These are phyloP conservation scores for Seriola quinqueradiata DNA, from an alignment of 2,113 vertebrate genomes.

Conservation along the genomic window DNA sequence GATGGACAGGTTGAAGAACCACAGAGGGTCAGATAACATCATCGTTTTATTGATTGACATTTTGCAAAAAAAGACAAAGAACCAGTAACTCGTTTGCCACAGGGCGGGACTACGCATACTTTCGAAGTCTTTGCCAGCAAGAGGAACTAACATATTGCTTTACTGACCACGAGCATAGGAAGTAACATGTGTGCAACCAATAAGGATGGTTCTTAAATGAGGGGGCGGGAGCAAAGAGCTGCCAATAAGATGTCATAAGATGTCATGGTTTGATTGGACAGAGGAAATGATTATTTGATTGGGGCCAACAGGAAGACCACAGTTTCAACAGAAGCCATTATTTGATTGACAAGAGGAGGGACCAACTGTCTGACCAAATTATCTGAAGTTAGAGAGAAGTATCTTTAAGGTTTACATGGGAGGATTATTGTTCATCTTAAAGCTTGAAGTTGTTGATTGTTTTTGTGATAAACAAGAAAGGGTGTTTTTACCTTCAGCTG, in stretches of 20 bases:
- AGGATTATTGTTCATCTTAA: constrained; percentile 42
- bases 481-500: constrained; percentile 51
- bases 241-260: constrained; percentile 9
- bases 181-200: constrained; percentile 9
- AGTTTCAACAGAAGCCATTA: constrained; percentile 16
- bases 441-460: constrained; percentile 57
- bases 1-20: constrained; percentile 70
- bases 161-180: neutral
- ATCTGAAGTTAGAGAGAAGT: neutral
- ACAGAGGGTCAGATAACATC: neutral
- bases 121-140: constrained; percentile 40
- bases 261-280: neutral
- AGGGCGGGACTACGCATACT: constrained; percentile 29
- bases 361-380: constrained; percentile 2
- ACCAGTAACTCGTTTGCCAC: constrained; percentile 13
- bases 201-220: constrained; percentile 15
- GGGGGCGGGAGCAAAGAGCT: constrained; percentile 11
- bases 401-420: constrained; percentile 19
- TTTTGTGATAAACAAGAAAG: constrained; percentile 51
- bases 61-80: constrained; percentile 23
- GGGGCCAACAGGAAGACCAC: neutral
- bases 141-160: neutral
- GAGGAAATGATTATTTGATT: neutral
- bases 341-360: constrained; percentile 9
- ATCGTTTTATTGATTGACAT: constrained; percentile 19